phyloP scores from a whole-genome alignment of 2,797 vertebrate species.

The Karalla daura region DNA sequence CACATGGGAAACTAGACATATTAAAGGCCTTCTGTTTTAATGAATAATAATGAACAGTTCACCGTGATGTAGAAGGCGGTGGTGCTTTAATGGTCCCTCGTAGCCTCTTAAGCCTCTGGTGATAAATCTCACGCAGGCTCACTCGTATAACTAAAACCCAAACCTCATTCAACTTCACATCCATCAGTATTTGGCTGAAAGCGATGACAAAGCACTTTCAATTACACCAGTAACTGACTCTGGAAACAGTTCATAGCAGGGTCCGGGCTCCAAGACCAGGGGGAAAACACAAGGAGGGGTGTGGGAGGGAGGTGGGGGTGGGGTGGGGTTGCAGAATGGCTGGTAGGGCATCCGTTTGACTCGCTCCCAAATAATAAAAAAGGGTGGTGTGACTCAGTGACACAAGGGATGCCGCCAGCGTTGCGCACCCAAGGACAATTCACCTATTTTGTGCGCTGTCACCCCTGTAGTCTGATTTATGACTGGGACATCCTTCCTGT shows the following conservation, averaged over 20 bases:
- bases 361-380: constrained; percentile 80
- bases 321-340: constrained; percentile 58
- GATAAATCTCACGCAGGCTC: constrained; percentile 90
- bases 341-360: constrained; percentile 83
- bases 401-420: constrained; percentile 78
- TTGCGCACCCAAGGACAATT: constrained; percentile 83
- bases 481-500: constrained; percentile 81
- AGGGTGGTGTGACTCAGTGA: constrained; percentile 77
- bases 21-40: constrained; percentile 80
- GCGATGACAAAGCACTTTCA: constrained; percentile 93
- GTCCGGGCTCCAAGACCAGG: constrained; percentile 68
- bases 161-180: constrained; percentile 94
- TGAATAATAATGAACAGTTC: constrained; percentile 86
- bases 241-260: constrained; percentile 87
- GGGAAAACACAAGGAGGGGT: constrained; percentile 71
- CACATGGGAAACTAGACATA: constrained; percentile 70
- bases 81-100: constrained; percentile 87
- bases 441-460: constrained; percentile 85
- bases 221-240: constrained; percentile 89
- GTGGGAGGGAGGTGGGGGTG: constrained; percentile 35
- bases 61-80: constrained; percentile 70
- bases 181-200: constrained; percentile 92
- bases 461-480: constrained; percentile 87
- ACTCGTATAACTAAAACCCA: constrained; percentile 93
- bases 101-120: constrained; percentile 85